Percentiles rank a stretch among this genome's conserved stretches.
Evolutionary conservation across 2,113 vertebrate species (phyloP).

Genomic region (Fulica atra): DNA sequence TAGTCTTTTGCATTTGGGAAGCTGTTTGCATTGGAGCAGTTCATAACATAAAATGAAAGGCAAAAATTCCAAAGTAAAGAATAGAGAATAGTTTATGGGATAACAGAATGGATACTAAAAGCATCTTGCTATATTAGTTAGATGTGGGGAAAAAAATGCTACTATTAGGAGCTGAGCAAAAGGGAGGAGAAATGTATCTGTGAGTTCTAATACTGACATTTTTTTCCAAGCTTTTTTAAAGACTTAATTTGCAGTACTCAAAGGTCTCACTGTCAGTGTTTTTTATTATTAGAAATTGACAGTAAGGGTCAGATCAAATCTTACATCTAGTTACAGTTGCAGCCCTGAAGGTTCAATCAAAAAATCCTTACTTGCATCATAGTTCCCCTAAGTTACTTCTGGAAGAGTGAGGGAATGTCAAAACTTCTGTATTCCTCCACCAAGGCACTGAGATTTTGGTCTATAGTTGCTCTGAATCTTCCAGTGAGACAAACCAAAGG

Average conservation of each 20-base stretch:
- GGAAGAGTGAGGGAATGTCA: not conserved
- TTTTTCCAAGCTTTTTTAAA: not conserved
- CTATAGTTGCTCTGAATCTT: not conserved
- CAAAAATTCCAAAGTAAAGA: not conserved
- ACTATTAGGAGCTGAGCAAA: not conserved
- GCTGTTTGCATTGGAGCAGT: not conserved
- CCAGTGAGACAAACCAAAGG: not conserved
- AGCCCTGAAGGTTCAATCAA: not conserved
- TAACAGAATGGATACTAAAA: not conserved
- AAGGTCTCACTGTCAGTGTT: not conserved
- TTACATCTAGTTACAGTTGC: not conserved
- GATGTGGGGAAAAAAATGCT: not conserved
- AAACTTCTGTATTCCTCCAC: not conserved
- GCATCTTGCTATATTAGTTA: not conserved
- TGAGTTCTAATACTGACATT: not conserved
- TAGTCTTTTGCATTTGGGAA: not conserved
- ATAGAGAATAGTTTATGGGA: not conserved
- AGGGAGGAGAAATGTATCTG: not conserved
- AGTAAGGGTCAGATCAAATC: not conserved
- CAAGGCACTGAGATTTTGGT: not conserved
- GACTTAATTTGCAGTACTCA: not conserved
- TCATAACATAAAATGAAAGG: not conserved
- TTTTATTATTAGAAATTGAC: not conserved
- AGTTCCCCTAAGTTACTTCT: not conserved
- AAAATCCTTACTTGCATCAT: not conserved